A percentile compares a stretch with the other conserved stretches of the same genome.
phyloP scores from a whole-genome alignment of 2,888 invertebrate genomes.

The Caenorhabditis sp. region DNA sequence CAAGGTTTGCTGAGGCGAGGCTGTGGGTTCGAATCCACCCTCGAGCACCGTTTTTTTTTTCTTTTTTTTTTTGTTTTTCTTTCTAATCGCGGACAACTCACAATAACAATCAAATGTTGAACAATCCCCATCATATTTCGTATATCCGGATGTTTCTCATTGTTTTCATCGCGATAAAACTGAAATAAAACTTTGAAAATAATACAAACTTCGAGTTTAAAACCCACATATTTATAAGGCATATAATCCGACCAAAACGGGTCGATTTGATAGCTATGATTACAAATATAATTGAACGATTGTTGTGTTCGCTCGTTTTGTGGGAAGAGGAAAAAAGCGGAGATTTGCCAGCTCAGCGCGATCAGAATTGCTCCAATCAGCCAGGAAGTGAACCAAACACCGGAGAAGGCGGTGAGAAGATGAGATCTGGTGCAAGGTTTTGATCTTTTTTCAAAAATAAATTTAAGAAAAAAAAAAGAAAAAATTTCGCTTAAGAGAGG shows the following conservation, averaged over 20 bases:
- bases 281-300: conserved; percentile 12
- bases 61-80: no score
- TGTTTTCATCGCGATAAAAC: not conserved
- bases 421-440: no score
- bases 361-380: not conserved
- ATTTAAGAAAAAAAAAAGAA: no score
- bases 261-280: conserved; percentile 11
- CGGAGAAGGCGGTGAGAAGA: not conserved
- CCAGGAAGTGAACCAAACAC: conserved; percentile 8
- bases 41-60: no score
- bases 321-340: conserved; percentile 20
- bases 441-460: no score
- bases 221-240: conserved; percentile 19
- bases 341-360: conserved; percentile 13
- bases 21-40: no score
- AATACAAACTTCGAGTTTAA: not conserved
- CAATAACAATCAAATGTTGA: conserved; percentile 14
- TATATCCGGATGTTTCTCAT: conserved; percentile 7
- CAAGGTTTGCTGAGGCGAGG: no score
- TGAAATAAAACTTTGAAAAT: not conserved
- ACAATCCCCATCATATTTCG: conserved; percentile 14
- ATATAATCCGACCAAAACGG: conserved; percentile 13
- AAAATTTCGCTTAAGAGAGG: no score
- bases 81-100: not conserved
- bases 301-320: conserved; percentile 15